These are phyloP conservation scores for Elachura formosa DNA, from an alignment of 2,113 vertebrate genomes.

Conservation along the genomic window DNA sequence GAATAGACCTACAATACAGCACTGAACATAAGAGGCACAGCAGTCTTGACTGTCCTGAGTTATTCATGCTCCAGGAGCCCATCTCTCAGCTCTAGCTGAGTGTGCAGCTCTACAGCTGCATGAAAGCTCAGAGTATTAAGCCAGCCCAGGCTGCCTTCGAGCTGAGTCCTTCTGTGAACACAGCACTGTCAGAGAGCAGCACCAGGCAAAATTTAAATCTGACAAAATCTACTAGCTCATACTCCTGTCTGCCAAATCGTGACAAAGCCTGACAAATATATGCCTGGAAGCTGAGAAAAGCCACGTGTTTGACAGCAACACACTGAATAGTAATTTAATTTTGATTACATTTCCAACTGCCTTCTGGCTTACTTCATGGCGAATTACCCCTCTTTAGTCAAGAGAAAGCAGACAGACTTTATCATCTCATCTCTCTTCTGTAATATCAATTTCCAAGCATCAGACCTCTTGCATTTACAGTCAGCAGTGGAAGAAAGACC, in stretches of 20 bases:
- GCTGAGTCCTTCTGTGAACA: background rate
- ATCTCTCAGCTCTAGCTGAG: background rate
- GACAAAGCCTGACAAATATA: background rate
- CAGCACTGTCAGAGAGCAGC: background rate
- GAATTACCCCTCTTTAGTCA: background rate
- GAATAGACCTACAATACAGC: conserved; percentile 56
- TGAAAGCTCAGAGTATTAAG: background rate
- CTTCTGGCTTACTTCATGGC: background rate
- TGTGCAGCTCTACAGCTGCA: background rate
- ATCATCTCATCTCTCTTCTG: background rate
- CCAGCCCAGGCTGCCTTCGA: background rate
- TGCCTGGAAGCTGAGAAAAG: background rate
- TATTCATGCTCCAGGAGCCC: background rate
- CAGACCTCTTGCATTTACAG: background rate
- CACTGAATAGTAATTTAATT: background rate
- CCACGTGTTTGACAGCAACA: background rate
- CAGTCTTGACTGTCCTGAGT: background rate
- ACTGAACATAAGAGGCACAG: conserved; percentile 51
- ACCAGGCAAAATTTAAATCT: background rate
- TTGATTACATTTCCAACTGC: background rate
- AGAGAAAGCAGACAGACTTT: background rate
- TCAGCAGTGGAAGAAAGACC: background rate
- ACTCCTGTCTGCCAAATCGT: background rate
- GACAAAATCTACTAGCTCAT: background rate
- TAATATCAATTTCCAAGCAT: background rate